Base-by-base conservation (phyloP, 1,140 invertebrate species). In the Hypsibius dujardini region DNA sequence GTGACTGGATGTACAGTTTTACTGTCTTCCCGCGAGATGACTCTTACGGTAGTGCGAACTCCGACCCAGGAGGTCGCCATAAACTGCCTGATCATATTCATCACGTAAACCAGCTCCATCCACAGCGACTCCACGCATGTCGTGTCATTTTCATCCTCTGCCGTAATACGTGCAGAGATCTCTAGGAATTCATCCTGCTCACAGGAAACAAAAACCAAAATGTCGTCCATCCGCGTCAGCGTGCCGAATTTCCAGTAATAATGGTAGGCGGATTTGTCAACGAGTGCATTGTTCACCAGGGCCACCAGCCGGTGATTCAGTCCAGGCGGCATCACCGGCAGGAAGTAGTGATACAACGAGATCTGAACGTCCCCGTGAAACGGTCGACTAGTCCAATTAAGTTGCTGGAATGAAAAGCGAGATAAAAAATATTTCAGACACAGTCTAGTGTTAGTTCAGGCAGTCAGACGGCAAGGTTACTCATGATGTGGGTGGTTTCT, bases 321-420 rank as follows among this genome's bases (percentile, higher is more conserved):
- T 0, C 73, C 72, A 3, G 70, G 70, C 12, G 72, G 73, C 56
- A 69, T 59, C 1, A 71, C 72, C 14, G 59, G 47, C 14, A 69
- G 50, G 56, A 75, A 70, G 28, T 72, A 69, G 40, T 71, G 69
- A 12, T 71, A 67, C 70, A 73, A 73, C 46, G 72, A 73, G 28
- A 75, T 67, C 73, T 75, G 75, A 14, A 75, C 47, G 69, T 75
- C 75, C 28, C 74, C 75, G 40, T 59, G 71, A 47, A 75, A 75
- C 1, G 75, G 75, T 50, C 75, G 74, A 1, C 72, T 47, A 12
- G 74, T 75, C 75, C 75, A 75, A 70, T 75, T 75, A 1, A 75
- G 71, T 72, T 75, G 75, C 75, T 75, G 69, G 15, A 71, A 69
- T 60, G 3, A 56, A 56, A 7, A 7, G 50, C 28, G 28, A 28